These are phyloP conservation scores for Heterodera carotae DNA, from an alignment of 1,140 invertebrate genomes.

Conservation along the genomic window DNA sequence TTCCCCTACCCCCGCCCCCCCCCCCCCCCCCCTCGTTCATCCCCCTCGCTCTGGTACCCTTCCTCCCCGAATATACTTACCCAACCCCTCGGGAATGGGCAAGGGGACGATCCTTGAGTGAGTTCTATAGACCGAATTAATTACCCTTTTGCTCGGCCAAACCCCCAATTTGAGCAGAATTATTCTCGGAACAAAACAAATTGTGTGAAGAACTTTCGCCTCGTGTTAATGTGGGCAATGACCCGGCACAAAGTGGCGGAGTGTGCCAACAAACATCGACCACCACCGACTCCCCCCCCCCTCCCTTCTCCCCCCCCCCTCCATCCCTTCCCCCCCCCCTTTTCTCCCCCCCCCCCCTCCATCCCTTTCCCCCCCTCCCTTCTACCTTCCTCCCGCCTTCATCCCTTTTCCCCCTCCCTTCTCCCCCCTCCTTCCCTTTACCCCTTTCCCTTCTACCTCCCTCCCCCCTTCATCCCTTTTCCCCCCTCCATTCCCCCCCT, in stretches of 20 bases:
- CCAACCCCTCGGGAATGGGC: not conserved
- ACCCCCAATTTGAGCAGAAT: conserved; percentile 9
- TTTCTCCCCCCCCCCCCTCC: too few species aligned
- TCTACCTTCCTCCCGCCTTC: too few species aligned
- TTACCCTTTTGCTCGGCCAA: conserved; percentile 23
- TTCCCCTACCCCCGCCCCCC: not conserved
- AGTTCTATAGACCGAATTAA: conserved; percentile 26
- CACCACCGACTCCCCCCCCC: too few species aligned
- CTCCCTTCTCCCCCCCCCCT: not conserved
- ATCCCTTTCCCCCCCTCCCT: too few species aligned
- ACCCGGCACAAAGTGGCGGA: not conserved
- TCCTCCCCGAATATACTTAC: conserved; percentile 2
- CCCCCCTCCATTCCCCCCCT: too few species aligned
- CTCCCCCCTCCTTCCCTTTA: not conserved
- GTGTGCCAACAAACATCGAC: too few species aligned
- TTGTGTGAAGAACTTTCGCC: not conserved
- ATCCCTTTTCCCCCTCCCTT: not conserved
- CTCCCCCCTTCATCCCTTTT: too few species aligned
- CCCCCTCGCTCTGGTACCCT: too few species aligned
- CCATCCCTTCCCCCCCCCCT: too few species aligned
- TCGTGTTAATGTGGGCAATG: not conserved
- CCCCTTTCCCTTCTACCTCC: too few species aligned
- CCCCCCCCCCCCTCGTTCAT: not conserved
- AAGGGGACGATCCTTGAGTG: not conserved
- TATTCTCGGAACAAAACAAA: conserved; percentile 4